These are phyloP conservation scores for Thaleichthys pacificus DNA, from an alignment of 2,797 vertebrate genomes.

Conservation along the genomic window DNA sequence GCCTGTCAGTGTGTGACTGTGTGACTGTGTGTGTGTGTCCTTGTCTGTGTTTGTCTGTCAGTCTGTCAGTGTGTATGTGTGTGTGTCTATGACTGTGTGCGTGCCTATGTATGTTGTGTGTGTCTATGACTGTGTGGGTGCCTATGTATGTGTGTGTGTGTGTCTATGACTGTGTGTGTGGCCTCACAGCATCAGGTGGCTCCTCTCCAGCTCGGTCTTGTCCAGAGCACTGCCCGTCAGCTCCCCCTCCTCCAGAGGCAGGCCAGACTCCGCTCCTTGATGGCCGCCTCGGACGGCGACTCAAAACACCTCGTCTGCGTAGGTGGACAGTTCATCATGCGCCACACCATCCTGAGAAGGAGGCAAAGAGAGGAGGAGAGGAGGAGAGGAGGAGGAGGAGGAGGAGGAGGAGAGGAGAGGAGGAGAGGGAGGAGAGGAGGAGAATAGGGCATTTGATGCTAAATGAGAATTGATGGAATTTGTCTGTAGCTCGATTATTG, in stretches of 20 bases:
- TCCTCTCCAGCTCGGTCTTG: conserved; percentile 89
- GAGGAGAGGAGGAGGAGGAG: too few species aligned
- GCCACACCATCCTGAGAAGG: conserved; percentile 83
- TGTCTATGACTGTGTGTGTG: conserved; percentile 7
- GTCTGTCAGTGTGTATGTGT: neutral
- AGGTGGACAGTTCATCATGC: conserved; percentile 91
- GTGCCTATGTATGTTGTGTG: neutral
- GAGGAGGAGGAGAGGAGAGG: too few species aligned
- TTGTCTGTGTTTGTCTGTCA: neutral
- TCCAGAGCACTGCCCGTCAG: conserved; percentile 90
- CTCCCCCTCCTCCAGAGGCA: conserved; percentile 74
- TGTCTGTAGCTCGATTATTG: too few species aligned
- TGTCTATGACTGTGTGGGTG: neutral
- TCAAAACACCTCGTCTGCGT: conserved; percentile 91
- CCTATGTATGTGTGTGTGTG: neutral
- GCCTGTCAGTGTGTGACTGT: neutral
- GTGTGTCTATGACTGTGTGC: neutral
- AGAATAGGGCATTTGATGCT: neutral
- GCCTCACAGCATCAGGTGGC: conserved; percentile 90
- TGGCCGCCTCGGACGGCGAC: conserved; percentile 85
- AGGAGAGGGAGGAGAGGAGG: too few species aligned
- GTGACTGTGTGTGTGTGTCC: neutral
- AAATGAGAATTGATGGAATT: too few species aligned
- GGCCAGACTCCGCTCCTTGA: conserved; percentile 76
- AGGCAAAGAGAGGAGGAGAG: neutral